Conservation (phyloP, 2,797 vertebrate species). For the Nannoperca obscura region DNA sequence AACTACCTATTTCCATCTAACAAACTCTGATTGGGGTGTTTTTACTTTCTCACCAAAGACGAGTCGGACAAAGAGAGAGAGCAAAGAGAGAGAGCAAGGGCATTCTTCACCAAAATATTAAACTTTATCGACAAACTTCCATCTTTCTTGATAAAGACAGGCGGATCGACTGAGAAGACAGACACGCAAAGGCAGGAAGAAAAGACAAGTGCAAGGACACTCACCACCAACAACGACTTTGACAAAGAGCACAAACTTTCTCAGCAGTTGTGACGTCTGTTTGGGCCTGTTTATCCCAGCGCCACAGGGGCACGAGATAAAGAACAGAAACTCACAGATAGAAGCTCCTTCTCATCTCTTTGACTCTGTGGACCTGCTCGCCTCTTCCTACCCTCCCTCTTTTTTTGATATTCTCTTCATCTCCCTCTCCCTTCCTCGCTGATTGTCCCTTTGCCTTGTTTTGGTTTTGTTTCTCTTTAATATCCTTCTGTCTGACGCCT, state of each 20-base stretch:
- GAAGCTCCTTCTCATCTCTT: constrained; percentile 21
- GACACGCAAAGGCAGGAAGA: not conserved
- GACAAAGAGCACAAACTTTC: constrained; percentile 17
- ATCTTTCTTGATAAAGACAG: constrained; percentile 5
- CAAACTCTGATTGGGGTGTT: not conserved
- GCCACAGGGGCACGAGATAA: not conserved
- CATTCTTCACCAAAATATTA: not conserved
- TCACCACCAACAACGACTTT: constrained; percentile 14
- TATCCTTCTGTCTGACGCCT: not conserved
- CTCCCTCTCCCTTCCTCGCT: not conserved
- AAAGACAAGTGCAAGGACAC: constrained; percentile 33
- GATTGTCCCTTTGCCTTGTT: not conserved
- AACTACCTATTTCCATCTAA: constrained; percentile 35
- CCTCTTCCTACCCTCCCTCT: constrained; percentile 3
- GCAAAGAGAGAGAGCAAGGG: not conserved
- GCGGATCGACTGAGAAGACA: not conserved
- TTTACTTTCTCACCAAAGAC: constrained; percentile 19
- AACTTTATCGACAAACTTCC: constrained; percentile 18
- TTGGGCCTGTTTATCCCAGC: constrained; percentile 34
- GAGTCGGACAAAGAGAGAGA: not conserved
- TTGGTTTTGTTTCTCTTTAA: constrained; percentile 1
- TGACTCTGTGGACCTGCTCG: constrained; percentile 9
- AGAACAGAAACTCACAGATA: constrained; percentile 1
- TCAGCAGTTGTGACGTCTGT: constrained; percentile 20
- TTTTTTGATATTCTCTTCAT: constrained; percentile 19